Evolutionary conservation across 2,113 vertebrate species (phyloP).

Genomic region (Chlamydotis undulata): DNA sequence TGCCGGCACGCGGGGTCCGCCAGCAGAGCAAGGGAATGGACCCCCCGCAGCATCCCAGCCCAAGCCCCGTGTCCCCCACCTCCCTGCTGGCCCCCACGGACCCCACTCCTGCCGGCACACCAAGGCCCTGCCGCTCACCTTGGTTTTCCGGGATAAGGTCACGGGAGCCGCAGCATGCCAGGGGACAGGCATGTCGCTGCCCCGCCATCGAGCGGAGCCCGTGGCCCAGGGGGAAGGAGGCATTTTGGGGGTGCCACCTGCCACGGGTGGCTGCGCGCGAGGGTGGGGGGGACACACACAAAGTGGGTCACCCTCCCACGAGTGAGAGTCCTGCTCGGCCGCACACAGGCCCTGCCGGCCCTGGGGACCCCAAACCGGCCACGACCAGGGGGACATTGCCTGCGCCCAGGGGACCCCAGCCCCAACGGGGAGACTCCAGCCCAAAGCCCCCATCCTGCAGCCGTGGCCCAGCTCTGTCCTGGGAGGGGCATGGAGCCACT

Average conservation of each 20-base stretch:
- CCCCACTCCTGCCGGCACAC: neutral
- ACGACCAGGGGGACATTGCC: neutral
- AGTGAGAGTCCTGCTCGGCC: neutral
- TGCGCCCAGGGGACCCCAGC: neutral
- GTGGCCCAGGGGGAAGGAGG: neutral
- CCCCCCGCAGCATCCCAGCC: neutral
- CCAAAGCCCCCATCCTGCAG: neutral
- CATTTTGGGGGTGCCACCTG: neutral
- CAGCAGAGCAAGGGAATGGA: neutral
- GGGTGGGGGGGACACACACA: neutral
- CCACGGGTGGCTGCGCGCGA: neutral
- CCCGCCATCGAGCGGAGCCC: neutral
- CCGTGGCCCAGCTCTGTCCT: neutral
- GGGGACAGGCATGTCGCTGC: neutral
- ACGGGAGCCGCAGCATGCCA: neutral
- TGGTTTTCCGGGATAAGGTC: conserved; percentile 51
- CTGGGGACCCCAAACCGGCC: neutral
- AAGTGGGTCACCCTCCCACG: conserved; percentile 21
- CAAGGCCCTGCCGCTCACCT: conserved; percentile 1
- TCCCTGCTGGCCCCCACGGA: neutral
- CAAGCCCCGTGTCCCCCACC: too few relatives aligned
- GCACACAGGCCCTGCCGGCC: neutral
- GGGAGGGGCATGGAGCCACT: neutral
- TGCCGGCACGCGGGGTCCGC: accelerated
- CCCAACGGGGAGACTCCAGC: neutral